Evolutionary conservation across 2,888 invertebrate species (phyloP), one percentile per base, ranked within the genome.

Genomic region (Apotomis turbidana): DNA sequence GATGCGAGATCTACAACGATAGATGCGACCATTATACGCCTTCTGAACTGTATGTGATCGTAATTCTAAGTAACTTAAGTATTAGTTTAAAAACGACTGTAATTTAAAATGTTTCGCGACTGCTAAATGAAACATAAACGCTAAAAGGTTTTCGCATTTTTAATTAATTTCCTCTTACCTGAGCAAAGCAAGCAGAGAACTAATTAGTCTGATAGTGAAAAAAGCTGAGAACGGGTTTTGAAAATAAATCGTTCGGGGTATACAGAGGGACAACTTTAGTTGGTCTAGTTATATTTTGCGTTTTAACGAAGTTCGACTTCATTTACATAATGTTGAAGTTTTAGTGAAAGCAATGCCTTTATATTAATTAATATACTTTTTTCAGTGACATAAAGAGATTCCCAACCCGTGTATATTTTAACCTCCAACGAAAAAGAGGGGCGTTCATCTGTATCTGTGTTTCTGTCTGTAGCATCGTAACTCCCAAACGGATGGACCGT

Each of bases 71-170:
- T 68, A 71, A 49, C 36, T 13, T 67, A 67, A 67, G 67, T 49
- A 55, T 46, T 38, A 44, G 38, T 51, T 9, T 70, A 70, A 64
- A 51, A 51, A 57, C 57, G 71, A 71, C 67, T 71, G 71, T 71
- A 71, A 71, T 71, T 71, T 70, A 64, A 51, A 60, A 68, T 67
- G 63, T 72, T 72, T 72, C 72, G 15, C 62, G 72, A 72, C 68
- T 72, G 72, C 58, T 68, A 67, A 67, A 72, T 68, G 72, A 63
- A 68, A 72, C 68, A 68, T 68, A 72, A 72, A 68, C 52, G 62
- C 51, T 71, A 13, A 68, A 72, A 72, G 51, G 57, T 68, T 55
- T 61, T 36, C 59, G 71, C 41, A 27, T 55, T 71, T 71, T 68
- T 71, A 61, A 71, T 68, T 71, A 68, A 51, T 71, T 71, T 62